These are phyloP conservation scores for Sycobia sp. DNA, from an alignment of 1,140 invertebrate genomes.

Conservation along the genomic window DNA sequence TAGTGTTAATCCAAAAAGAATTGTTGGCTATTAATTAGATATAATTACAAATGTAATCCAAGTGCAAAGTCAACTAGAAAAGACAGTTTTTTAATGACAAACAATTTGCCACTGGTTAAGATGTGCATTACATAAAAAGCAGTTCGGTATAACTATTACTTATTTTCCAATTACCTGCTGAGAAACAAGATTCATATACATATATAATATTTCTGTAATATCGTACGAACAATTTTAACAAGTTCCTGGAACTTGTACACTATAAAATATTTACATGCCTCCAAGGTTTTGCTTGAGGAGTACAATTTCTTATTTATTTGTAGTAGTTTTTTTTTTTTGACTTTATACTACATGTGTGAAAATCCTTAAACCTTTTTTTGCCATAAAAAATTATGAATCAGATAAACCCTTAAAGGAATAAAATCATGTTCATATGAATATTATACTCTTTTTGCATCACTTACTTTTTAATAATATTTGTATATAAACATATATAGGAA, in stretches of 20 bases:
- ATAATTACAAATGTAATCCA: conserved; percentile 22
- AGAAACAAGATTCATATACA: conserved; percentile 15
- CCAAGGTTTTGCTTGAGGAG: conserved; percentile 4
- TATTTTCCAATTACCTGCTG: conserved; percentile 14
- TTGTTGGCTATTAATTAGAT: conserved; percentile 18
- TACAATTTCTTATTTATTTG: conserved; percentile 13
- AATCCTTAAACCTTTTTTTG: conserved; percentile 4
- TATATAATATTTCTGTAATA: conserved; percentile 10
- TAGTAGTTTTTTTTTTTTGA: conserved; percentile 14
- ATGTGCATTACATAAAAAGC: conserved; percentile 28
- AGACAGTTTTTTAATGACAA: conserved; percentile 20
- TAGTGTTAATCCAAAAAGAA: conserved; percentile 9
- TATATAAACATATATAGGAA: conserved; percentile 30
- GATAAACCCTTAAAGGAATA: conserved; percentile 14
- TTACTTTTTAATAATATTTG: conserved; percentile 29
- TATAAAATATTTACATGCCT: conserved; percentile 29
- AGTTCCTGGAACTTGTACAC: conserved; percentile 18
- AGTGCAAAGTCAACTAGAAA: conserved; percentile 28
- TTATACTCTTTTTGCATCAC: conserved; percentile 21
- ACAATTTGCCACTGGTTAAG: conserved; percentile 8
- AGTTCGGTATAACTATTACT: conserved; percentile 2
- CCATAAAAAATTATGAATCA: conserved; percentile 15
- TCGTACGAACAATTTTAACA: conserved; percentile 20
- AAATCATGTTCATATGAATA: conserved; percentile 17
- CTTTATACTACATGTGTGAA: conserved; percentile 26